Evolutionary conservation across 2,113 vertebrate species (phyloP).

Genomic region (Cephalopterus ornatus): DNA sequence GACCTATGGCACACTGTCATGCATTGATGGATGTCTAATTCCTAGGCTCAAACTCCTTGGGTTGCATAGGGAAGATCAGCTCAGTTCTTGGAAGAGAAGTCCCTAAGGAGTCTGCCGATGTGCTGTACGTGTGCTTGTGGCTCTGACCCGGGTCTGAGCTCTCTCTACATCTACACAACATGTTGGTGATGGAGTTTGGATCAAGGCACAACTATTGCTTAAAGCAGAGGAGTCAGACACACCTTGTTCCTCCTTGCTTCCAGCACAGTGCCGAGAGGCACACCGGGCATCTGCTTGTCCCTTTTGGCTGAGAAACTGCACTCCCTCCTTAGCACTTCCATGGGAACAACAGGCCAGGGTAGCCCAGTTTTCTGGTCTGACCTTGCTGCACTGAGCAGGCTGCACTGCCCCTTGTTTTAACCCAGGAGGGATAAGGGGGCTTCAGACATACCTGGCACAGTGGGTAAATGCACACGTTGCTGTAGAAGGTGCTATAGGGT

Average conservation of each 20-base stretch:
- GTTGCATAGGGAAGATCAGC: not conserved
- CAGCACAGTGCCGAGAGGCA: not conserved
- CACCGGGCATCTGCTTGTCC: not conserved
- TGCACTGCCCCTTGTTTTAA: not conserved
- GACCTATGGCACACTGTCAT: not conserved
- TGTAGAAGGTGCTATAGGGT: not conserved
- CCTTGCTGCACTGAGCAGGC: not conserved
- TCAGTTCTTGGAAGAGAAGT: not conserved
- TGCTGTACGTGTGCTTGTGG: rapidly evolving
- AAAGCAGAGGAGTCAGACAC: not conserved
- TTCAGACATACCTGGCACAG: rapidly evolving
- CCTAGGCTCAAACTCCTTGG: not conserved
- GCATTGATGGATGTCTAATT: not conserved
- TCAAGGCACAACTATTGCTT: not conserved
- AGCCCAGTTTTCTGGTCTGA: not conserved
- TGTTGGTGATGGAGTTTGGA: rapidly evolving
- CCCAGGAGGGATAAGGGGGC: rapidly evolving
- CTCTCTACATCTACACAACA: not conserved
- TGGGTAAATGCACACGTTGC: not conserved
- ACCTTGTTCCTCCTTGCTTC: not conserved
- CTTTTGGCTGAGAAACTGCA: not conserved
- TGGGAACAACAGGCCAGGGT: rapidly evolving
- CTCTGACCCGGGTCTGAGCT: not conserved
- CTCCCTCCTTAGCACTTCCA: not conserved
- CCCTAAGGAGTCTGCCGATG: not conserved